Evolutionary conservation across 2,888 invertebrate genomes (phyloP), one percentile per base, ranked within the genome.

Genomic region (Lithodes maja): DNA sequence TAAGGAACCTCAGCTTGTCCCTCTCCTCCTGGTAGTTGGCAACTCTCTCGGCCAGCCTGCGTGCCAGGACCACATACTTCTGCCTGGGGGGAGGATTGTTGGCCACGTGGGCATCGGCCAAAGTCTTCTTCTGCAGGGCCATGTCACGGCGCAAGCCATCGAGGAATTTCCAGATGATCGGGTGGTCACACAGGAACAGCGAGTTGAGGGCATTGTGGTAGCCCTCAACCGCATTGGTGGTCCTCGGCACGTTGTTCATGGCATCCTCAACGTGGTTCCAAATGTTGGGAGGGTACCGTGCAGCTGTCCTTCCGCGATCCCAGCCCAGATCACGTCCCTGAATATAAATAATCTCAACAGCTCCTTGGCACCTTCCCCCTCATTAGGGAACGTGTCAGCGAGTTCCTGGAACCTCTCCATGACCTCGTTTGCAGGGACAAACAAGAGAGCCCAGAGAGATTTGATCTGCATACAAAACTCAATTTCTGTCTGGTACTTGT

Each of bases 141-240:
- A 75, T 75, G n/a, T 75, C 75, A 7, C 17, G 5, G 5, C n/a
- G 5, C 75, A 75, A 75, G n/a, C 75, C 75, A 75, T 75, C 75
- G 12, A 75, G 5, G 5, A 75, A 75, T 17, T 75, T 75, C 75
- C 75, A 75, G 75, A 75, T 75, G 75, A 17, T 12, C 5, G 75
- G 75, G n/a, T 75, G 75, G 12, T 75, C 3, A 17, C 12, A 75
- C 5, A 75, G 75, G 75, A 75, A 75, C 75, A 75, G 75, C 5
- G 12, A 12, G 75, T 75, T 75, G 12, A 75, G n/a, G 5, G 12
- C 75, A 75, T 75, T 75, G 75, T 75, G 75, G 75, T 75, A 75
- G 75, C 75, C 75, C 75, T 75, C 75, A 75, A 75, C 75, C 5
- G 75, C 75, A 75, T 75, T 75, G 5, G 75, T 75, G 75, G 75